Base-by-base conservation (phyloP, 2,797 vertebrate genomes). In the Girardinus metallicus region DNA sequence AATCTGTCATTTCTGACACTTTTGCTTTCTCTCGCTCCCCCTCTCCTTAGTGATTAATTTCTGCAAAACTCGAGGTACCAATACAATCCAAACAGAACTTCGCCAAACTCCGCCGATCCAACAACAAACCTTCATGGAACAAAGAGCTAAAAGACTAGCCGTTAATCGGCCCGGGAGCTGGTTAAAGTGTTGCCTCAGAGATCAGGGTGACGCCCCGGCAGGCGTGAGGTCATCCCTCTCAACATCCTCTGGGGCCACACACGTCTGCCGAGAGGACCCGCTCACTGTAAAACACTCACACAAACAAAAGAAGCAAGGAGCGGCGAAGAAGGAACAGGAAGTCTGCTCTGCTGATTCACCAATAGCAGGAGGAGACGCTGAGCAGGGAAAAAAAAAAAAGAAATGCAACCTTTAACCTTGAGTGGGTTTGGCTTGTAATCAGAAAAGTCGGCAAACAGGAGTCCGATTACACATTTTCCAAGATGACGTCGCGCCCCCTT, bases 271-370 rank as follows among this genome's bases (percentile, higher is more conserved):
- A 53, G 79, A 84, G 71, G 77, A 88, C 87, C 89, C 78, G 76
- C 72, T 88, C 75, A 84, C 83, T 51, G 34, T 85, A 64, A 86
- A 89, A 88, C 82, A 72, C 81, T 66, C 41, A 62, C 80, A 91
- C 86, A 93, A 94, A 95, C 93, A 94, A 90, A 64, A 91, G 90
- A 90, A 80, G 74, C 76, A 39, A 8, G 78, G 91, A 85, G 81
- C 85, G 89, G 81, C 80, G 15, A 92, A 93, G 93, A 94, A 95
- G 93, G 94, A 95, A 91, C 83, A 92, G 94, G 94, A 96, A 95
- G 93, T 90, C 77, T 72, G 83, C 82, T 85, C 84, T 85, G 82
- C 83, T 60, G 72, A 79, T 46, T 72, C 53, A 86, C 95, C 94
- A 95, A 96, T 95, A 53, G 85, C 79, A 89, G 83, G 49, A 79